Percentiles rank a stretch among this genome's conserved stretches.
Evolutionary conservation across 2,888 invertebrate genomes (phyloP).

Genomic region (Macaria notata): DNA sequence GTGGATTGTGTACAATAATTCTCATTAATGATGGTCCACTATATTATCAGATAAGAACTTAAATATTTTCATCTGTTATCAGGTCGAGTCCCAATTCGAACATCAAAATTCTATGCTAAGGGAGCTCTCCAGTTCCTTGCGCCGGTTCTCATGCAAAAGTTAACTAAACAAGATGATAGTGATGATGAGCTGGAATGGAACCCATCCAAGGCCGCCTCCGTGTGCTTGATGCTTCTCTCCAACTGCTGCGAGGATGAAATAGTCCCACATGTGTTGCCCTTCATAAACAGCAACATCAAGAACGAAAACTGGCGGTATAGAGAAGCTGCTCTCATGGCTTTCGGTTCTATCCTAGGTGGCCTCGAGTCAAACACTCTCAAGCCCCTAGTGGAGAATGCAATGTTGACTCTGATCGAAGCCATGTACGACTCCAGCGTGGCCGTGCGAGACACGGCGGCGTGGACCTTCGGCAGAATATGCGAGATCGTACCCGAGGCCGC

Average conservation of each 20-base stretch:
- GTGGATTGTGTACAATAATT: not conserved
- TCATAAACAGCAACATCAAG: slow-evolving; percentile 97
- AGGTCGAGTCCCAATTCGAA: slow-evolving; percentile 96
- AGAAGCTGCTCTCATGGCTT: slow-evolving; percentile 99
- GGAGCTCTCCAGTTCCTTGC: slow-evolving; percentile 97
- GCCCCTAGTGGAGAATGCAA: slow-evolving; percentile 97
- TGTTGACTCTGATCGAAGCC: slow-evolving; percentile 96
- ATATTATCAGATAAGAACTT: slow-evolving; percentile 3
- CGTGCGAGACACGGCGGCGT: slow-evolving; percentile 98
- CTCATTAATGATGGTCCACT: not conserved
- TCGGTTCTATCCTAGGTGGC: slow-evolving; percentile 96
- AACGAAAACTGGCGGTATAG: slow-evolving; percentile 95
- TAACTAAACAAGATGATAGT: slow-evolving; percentile 98
- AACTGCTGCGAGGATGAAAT: slow-evolving; percentile 99
- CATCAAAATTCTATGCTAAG: slow-evolving; percentile 98
- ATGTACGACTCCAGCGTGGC: slow-evolving; percentile 97
- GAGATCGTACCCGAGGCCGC: slow-evolving; percentile 98
- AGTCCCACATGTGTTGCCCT: slow-evolving; percentile 97
- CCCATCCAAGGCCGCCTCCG: slow-evolving; percentile 99
- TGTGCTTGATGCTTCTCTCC: slow-evolving; percentile 98
- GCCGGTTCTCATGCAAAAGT: slow-evolving; percentile 95
- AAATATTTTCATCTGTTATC: slow-evolving; percentile 24
- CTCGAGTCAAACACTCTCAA: slow-evolving; percentile 93
- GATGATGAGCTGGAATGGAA: slow-evolving; percentile 99
- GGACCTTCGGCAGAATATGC: slow-evolving; percentile 99